These are phyloP conservation scores for Acleris sparsana DNA, from an alignment of 2,888 invertebrate species.

Conservation along the genomic window DNA sequence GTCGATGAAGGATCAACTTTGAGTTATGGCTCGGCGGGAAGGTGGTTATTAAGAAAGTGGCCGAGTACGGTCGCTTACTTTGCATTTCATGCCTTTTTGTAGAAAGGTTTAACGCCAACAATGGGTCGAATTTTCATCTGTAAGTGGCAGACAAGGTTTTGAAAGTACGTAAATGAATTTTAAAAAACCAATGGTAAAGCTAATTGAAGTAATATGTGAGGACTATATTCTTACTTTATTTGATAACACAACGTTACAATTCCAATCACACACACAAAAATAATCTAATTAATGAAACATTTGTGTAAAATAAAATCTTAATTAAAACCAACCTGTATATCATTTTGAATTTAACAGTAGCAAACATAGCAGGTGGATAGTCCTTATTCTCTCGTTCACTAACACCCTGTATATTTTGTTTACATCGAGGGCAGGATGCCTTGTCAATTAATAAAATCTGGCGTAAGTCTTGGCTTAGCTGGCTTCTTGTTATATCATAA, in stretches of 20 bases:
- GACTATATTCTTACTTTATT: too few relatives aligned
- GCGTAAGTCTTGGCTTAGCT: slow-evolving; percentile 74
- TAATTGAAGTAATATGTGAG: too few relatives aligned
- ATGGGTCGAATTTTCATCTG: neutral
- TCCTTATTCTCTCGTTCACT: neutral
- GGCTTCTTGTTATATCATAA: slow-evolving; percentile 75
- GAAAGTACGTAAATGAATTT: too few relatives aligned
- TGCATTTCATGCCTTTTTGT: neutral
- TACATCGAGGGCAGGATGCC: slow-evolving; percentile 57
- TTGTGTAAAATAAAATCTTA: too few relatives aligned
- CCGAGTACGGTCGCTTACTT: slow-evolving; percentile 7
- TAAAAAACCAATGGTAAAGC: too few relatives aligned
- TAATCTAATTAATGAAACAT: too few relatives aligned
- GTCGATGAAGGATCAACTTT: slow-evolving; percentile 72
- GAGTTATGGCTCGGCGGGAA: slow-evolving; percentile 66
- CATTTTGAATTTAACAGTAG: too few relatives aligned
- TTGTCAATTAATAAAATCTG: slow-evolving; percentile 79
- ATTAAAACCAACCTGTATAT: too few relatives aligned
- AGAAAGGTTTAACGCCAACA: neutral
- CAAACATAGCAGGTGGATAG: too few relatives aligned
- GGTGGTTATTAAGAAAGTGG: slow-evolving; percentile 64
- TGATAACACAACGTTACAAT: too few relatives aligned
- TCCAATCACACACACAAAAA: too few relatives aligned
- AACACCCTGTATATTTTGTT: slow-evolving; percentile 29
- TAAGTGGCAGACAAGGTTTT: too few relatives aligned